Percentiles rank a stretch among this genome's conserved stretches.
Evolutionary conservation across 2,113 vertebrate species (phyloP).

Genomic region (Peromyscus leucopus): DNA sequence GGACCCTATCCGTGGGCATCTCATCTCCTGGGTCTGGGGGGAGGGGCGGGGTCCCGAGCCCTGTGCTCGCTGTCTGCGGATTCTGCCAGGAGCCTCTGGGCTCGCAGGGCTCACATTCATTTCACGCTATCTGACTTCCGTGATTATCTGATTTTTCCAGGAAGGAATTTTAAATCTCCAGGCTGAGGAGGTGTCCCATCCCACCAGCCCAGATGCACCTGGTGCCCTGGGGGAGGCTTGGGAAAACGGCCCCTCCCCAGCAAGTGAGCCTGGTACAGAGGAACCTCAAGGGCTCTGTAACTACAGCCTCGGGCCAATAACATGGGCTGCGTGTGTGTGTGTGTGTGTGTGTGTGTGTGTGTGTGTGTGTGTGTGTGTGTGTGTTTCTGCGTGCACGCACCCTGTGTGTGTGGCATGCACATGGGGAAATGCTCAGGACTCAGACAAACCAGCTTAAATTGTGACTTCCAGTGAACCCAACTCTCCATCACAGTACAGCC

Average conservation of each 20-base stretch:
- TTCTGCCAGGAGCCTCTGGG: neutral
- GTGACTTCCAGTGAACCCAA: neutral
- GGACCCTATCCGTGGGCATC: neutral
- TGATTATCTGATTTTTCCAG: slow-evolving; percentile 78
- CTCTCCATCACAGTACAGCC: neutral
- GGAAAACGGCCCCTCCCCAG: neutral
- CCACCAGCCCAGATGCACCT: slow-evolving; percentile 11
- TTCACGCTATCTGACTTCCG: slow-evolving; percentile 70
- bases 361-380: neutral
- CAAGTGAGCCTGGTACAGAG: neutral
- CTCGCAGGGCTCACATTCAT: slow-evolving; percentile 57
- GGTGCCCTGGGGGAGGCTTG: neutral
- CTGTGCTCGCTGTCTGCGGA: neutral
- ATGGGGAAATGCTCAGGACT: neutral
- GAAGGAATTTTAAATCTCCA: slow-evolving; percentile 62
- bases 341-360: neutral
- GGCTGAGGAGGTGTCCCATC: slow-evolving; percentile 20
- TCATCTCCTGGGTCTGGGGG: neutral
- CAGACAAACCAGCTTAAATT: neutral
- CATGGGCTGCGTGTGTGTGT: neutral
- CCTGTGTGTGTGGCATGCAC: neutral
- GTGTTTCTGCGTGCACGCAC: neutral
- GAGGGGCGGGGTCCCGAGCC: neutral
- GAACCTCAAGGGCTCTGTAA: neutral
- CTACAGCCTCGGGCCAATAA: neutral